Evolutionary conservation across 2,113 vertebrate genomes (phyloP).

Genomic region (Alethe diademata): DNA sequence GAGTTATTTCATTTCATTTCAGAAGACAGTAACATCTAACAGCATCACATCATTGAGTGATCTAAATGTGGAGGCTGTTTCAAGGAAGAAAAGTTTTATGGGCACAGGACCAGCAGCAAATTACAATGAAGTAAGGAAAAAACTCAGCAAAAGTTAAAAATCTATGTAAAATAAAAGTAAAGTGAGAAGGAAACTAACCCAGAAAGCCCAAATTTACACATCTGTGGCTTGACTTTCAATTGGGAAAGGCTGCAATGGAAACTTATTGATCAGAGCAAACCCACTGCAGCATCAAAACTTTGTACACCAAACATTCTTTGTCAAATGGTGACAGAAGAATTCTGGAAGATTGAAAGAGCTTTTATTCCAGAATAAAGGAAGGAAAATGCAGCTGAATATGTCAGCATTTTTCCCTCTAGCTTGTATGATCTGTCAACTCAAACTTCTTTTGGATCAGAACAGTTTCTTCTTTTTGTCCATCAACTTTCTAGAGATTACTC

Average conservation of each 20-base stretch:
- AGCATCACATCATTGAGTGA: background rate
- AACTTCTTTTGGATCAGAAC: background rate
- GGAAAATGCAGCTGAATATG: background rate
- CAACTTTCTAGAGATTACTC: background rate
- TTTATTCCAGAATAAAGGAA: background rate
- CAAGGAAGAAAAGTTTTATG: background rate
- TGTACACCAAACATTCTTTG: rapidly evolving
- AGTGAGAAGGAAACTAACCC: background rate
- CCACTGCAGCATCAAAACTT: background rate
- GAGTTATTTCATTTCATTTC: background rate
- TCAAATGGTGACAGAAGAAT: background rate
- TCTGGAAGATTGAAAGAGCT: background rate
- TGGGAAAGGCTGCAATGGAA: background rate
- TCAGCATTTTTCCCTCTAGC: background rate
- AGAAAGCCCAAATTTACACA: background rate
- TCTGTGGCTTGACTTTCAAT: background rate
- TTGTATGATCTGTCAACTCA: background rate
- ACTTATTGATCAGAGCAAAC: background rate
- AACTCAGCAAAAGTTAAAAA: background rate
- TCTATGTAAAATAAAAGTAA: background rate
- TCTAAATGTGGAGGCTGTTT: background rate
- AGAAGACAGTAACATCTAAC: background rate
- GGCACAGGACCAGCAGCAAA: background rate
- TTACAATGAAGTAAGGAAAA: background rate
- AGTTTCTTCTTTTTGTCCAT: background rate